Percentiles rank a stretch among this genome's conserved stretches.
Evolutionary conservation across 2,797 vertebrate species (phyloP).

Genomic region (Megaceryle alcyon): DNA sequence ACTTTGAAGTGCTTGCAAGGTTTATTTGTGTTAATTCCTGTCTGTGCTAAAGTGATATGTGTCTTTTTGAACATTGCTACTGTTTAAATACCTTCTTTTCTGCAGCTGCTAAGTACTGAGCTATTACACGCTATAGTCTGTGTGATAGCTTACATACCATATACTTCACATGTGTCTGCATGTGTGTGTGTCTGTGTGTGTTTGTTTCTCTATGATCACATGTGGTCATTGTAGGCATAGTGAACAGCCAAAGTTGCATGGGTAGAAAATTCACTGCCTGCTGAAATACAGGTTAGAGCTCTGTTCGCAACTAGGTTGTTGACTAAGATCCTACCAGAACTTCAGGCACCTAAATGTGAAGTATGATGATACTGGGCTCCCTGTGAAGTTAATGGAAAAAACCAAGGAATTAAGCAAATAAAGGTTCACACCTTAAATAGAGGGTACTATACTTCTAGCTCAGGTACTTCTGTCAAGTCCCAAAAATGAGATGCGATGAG

Average conservation of each 20-base stretch:
- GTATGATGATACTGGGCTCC: neutral
- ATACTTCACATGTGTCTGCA: neutral
- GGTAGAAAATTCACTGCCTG: neutral
- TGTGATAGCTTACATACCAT: neutral
- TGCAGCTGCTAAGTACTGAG: neutral
- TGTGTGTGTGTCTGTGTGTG: neutral
- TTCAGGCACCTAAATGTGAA: neutral
- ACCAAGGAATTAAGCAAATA: neutral
- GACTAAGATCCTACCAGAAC: neutral
- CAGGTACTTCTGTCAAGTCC: neutral
- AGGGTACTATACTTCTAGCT: neutral
- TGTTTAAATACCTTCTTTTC: neutral
- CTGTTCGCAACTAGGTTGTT: neutral
- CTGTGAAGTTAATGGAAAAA: neutral
- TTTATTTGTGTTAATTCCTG: neutral
- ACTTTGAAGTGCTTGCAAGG: neutral
- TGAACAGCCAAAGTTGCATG: neutral
- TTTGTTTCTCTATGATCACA: neutral
- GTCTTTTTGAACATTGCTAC: neutral
- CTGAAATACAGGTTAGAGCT: neutral
- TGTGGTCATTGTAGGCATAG: neutral
- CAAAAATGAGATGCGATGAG: neutral
- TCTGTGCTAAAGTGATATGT: neutral
- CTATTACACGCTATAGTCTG: neutral
- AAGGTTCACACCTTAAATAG: neutral